Conservation (phyloP, 1,140 invertebrate genomes). For the Dinoponera quadriceps region DNA sequence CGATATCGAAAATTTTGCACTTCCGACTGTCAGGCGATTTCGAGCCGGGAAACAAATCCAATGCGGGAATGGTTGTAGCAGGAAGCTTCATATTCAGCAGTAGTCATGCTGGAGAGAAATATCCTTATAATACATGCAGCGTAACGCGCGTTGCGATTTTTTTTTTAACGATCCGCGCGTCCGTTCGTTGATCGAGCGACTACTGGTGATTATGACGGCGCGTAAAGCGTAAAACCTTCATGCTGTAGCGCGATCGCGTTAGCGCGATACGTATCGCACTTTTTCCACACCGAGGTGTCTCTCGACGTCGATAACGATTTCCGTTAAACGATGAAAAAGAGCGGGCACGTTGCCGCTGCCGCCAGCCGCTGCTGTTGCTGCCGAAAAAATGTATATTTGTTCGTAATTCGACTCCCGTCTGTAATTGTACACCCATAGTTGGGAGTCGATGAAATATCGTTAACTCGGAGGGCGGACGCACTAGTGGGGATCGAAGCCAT, state of each 20-base stretch:
- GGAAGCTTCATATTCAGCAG: constrained; percentile 36
- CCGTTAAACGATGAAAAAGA: not conserved
- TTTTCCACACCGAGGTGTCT: not conserved
- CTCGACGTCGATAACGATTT: constrained; percentile 20
- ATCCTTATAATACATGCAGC: not conserved
- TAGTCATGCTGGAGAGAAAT: constrained; percentile 27
- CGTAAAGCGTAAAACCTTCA: constrained; percentile 2
- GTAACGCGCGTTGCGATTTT: constrained; percentile 13
- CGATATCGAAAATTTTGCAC: constrained; percentile 58
- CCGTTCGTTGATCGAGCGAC: constrained; percentile 21
- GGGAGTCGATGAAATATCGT: constrained; percentile 65
- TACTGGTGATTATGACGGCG: not conserved
- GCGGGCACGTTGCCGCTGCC: not conserved
- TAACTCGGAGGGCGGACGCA: constrained; percentile 60
- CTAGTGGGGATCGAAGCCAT: constrained; percentile 74
- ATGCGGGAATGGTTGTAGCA: constrained; percentile 28
- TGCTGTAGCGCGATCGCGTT: not conserved
- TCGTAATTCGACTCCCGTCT: not conserved
- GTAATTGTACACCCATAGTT: constrained; percentile 43
- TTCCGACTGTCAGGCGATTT: constrained; percentile 58
- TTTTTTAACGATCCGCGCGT: not conserved
- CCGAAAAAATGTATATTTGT: constrained; percentile 31
- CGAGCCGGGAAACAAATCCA: constrained; percentile 37
- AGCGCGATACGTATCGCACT: not conserved
- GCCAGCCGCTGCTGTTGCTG: not conserved